These are phyloP conservation scores for Agonopterix alstromeriana DNA, from an alignment of 2,888 invertebrate genomes.

Conservation along the genomic window DNA sequence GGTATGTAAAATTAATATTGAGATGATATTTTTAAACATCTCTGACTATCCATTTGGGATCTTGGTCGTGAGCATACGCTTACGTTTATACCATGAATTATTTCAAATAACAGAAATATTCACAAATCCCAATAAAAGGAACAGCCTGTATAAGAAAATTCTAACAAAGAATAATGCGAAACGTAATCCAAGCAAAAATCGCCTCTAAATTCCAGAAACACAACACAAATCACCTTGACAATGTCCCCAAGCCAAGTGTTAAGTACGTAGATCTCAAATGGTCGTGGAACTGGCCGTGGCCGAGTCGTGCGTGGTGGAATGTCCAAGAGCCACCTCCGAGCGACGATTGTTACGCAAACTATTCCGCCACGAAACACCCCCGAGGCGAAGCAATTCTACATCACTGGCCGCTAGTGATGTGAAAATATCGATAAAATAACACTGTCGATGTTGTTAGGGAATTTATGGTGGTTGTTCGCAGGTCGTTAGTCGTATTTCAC, in stretches of 20 bases:
- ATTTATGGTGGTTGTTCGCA: conserved; percentile 1
- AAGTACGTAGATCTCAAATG: not conserved
- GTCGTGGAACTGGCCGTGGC: not conserved
- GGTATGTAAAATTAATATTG: too few species aligned
- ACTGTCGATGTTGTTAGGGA: not conserved
- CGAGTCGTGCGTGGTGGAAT: not conserved
- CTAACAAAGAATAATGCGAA: too few species aligned
- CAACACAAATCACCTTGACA: not conserved
- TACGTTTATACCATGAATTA: too few species aligned
- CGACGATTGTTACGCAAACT: conserved; percentile 24
- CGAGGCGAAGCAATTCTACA: conserved; percentile 1
- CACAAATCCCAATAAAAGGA: too few species aligned
- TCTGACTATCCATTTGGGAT: too few species aligned
- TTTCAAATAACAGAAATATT: too few species aligned
- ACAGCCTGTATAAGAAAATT: too few species aligned
- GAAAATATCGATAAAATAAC: conserved; percentile 2
- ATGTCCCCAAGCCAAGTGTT: not conserved
- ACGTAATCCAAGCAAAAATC: too few species aligned
- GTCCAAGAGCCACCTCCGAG: not conserved
- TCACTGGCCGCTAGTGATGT: conserved; percentile 1
- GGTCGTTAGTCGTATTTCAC: not conserved
- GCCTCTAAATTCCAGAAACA: not conserved
- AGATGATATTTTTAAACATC: too few species aligned
- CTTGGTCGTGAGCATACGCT: too few species aligned
- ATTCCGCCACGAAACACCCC: conserved; percentile 11